phyloP scores from a whole-genome alignment of 2,113 vertebrate species.

The Aspiorhynchus laticeps region DNA sequence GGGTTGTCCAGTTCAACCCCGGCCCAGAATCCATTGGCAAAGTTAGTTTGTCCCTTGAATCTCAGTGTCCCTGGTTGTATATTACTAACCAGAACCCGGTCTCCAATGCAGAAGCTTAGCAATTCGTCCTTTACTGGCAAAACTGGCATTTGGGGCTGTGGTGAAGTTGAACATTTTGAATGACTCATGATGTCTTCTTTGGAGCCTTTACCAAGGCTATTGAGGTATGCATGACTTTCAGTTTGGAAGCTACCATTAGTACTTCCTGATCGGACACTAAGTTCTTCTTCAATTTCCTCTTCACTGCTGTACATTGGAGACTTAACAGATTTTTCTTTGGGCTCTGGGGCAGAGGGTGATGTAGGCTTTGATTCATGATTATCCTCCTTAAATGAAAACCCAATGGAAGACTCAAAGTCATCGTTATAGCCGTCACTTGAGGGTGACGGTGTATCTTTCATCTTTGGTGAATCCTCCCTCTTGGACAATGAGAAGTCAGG shows the following conservation, averaged over 20 bases:
- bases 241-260: constrained; percentile 69
- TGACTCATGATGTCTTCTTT: constrained; percentile 62
- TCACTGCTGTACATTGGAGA: constrained; percentile 67
- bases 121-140: constrained; percentile 70
- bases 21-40: constrained; percentile 93
- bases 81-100: constrained; percentile 87
- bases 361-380: constrained; percentile 56
- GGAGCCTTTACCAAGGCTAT: constrained; percentile 68
- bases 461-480: constrained; percentile 65
- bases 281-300: constrained; percentile 82
- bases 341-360: constrained; percentile 55
- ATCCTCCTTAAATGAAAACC: constrained; percentile 65
- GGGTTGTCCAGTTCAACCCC: constrained; percentile 92
- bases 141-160: constrained; percentile 52
- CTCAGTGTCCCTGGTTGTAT: constrained; percentile 88
- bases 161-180: constrained; percentile 56
- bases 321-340: constrained; percentile 56
- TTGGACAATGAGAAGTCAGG: constrained; percentile 73
- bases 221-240: constrained; percentile 76
- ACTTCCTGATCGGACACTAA: constrained; percentile 75
- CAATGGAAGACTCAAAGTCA: constrained; percentile 77
- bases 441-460: constrained; percentile 41
- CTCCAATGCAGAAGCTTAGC: constrained; percentile 81
- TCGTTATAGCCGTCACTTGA: constrained; percentile 69
- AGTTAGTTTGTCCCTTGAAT: constrained; percentile 90